Evolutionary conservation across 53 echinoderm and acorn worm species (phyloP).

Genomic region (Patiria pectinifera): DNA sequence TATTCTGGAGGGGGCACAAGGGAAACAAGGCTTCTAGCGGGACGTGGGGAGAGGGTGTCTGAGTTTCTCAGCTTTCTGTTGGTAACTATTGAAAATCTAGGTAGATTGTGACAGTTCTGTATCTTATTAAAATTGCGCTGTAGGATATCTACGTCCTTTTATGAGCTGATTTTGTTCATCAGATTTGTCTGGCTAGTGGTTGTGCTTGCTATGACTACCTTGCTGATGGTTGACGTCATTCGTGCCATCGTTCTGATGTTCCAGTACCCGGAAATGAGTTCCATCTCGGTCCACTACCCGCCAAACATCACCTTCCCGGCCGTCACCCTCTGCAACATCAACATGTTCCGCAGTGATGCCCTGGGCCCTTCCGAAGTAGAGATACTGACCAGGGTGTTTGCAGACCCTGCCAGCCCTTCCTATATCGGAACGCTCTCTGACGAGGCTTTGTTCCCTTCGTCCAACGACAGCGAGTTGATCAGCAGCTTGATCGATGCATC

Average conservation of each 20-base stretch:
- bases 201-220: not conserved
- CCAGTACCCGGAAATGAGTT: conserved; percentile 35
- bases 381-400: not conserved
- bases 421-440: not conserved
- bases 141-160: not conserved
- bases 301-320: conserved; percentile 64
- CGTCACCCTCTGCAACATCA: conserved; percentile 70
- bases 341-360: conserved; percentile 10
- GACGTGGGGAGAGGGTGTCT: no score
- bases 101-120: no score
- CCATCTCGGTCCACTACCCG: conserved; percentile 56
- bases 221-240: conserved; percentile 5
- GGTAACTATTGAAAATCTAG: no score
- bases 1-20: no score
- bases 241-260: not conserved
- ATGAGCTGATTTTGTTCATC: not conserved
- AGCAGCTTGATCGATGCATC: not conserved
- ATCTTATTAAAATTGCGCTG: no score
- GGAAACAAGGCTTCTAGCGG: no score
- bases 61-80: no score
- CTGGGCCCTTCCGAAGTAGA: not conserved
- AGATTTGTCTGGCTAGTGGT: conserved; percentile 24
- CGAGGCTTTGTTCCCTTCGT: not conserved
- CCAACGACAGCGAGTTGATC: not conserved
- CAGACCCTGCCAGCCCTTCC: not conserved